phyloP scores from a whole-genome alignment of 2,888 invertebrate species.

The Eupithecia insigniata region DNA sequence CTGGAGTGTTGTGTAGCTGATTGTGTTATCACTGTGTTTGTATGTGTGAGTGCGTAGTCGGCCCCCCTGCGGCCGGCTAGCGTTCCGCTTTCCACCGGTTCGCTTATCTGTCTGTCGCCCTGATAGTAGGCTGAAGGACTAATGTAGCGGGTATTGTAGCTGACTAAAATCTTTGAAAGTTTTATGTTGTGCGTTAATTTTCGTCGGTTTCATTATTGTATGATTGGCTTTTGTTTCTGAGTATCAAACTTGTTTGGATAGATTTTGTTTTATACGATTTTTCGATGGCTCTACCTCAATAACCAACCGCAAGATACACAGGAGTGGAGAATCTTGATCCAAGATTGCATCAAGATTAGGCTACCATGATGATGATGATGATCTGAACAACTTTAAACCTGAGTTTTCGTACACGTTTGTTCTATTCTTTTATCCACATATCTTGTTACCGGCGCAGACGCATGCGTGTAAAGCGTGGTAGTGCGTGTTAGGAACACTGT shows the following conservation, averaged over 20 bases:
- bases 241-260: background rate
- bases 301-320: background rate
- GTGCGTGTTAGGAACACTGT: background rate
- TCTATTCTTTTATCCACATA: background rate
- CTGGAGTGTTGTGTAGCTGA: slow-evolving; percentile 38
- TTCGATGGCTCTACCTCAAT: background rate
- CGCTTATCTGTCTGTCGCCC: slow-evolving; percentile 58
- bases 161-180: slow-evolving; percentile 12
- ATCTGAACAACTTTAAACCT: background rate
- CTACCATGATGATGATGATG: background rate
- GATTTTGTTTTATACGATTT: background rate
- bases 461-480: slow-evolving; percentile 3
- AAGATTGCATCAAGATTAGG: background rate
- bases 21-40: slow-evolving; percentile 62
- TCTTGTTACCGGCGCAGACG: background rate
- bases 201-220: background rate
- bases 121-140: slow-evolving; percentile 2
- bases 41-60: slow-evolving; percentile 52
- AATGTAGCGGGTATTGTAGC: slow-evolving; percentile 9
- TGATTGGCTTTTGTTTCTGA: background rate
- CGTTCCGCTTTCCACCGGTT: slow-evolving; percentile 72
- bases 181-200: slow-evolving; percentile 4
- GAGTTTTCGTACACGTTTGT: background rate
- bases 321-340: background rate
- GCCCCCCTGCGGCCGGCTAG: slow-evolving; percentile 75